Conservation (phyloP, 92 coral and sea anemone species). For the Bergia puertoricense region DNA sequence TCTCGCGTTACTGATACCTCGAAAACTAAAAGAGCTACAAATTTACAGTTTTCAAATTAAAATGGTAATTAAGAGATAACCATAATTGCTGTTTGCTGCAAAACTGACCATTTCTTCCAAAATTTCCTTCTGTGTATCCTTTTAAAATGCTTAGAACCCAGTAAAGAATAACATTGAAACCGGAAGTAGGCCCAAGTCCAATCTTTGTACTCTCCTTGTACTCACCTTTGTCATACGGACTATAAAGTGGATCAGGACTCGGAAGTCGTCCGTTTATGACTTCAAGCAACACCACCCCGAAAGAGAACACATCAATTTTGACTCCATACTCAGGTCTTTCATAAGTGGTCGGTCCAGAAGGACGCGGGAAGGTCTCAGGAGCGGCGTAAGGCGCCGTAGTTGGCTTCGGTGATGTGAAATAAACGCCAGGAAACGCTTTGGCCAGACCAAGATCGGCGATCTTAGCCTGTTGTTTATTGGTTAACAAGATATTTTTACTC, state of each 20-base stretch:
- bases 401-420: slow-evolving; percentile 47
- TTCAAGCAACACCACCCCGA: slow-evolving; percentile 62
- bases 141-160: too few relatives aligned
- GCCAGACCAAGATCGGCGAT: slow-evolving; percentile 67
- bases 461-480: slow-evolving; percentile 51
- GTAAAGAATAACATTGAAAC: neutral
- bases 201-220: neutral
- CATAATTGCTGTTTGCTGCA: too few relatives aligned
- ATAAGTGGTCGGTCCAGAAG: neutral
- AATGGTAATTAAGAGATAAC: too few relatives aligned
- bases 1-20: too few relatives aligned
- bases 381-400: slow-evolving; percentile 52
- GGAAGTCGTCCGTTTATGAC: slow-evolving; percentile 49
- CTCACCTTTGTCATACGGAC: slow-evolving; percentile 44
- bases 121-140: too few relatives aligned
- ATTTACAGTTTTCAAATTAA: too few relatives aligned
- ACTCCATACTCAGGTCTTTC: slow-evolving; percentile 50
- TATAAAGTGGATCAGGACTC: slow-evolving; percentile 34
- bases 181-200: neutral
- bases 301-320: slow-evolving; percentile 57
- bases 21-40: too few relatives aligned
- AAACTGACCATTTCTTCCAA: too few relatives aligned
- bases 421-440: slow-evolving; percentile 39
- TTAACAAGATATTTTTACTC: slow-evolving; percentile 51
- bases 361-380: slow-evolving; percentile 56